Base-by-base conservation (phyloP, 2,797 vertebrate genomes). In the Syngnathus acus region DNA sequence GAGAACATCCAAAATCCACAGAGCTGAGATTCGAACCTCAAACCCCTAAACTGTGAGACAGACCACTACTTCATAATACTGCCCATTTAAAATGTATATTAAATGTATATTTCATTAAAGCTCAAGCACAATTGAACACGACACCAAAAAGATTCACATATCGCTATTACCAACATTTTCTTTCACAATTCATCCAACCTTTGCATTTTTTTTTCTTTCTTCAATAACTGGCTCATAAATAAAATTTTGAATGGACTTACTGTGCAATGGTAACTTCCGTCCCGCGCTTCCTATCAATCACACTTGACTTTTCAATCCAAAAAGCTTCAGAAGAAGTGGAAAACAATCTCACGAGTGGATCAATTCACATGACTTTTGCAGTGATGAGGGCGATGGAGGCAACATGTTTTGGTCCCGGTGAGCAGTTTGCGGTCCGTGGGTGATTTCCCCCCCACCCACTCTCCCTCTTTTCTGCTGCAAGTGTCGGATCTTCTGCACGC, bases 321-420 rank as follows among this genome's bases (percentile, higher is more conserved):
- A 62, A 62, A 40, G 17, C 14, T 45, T 45, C 6, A 45, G 75
- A 88, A 87, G 78, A 89, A 64, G 78, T 47, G 42, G 17, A 40
- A n/a, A 19, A 39, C 19, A 5, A 17, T 17, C 7, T 43, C 43
- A 47, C 21, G 39, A 48, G 60, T 66, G 50, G 67, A 69, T 84
- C 79, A 77, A 64, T 78, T 85, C 70, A 78, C 67, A 65, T 82
- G 72, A 72, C 75, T 84, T 82, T 85, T 73, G 67, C 76, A 66
- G 74, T 68, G 73, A 54, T 54, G 73, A 69, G 78, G 77, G 80
- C 76, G 81, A 82, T 10, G 81, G 77, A 84, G 73, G 75, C 68
- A 71, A 73, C 91, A 92, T 93, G 87, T 91, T 92, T 55, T 77
- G 78, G 60, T 62, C 82, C 85, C 82, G 75, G 73, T 76, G 82